Base-by-base conservation (phyloP, 1,140 invertebrate genomes). In the Drepana arcuata region DNA sequence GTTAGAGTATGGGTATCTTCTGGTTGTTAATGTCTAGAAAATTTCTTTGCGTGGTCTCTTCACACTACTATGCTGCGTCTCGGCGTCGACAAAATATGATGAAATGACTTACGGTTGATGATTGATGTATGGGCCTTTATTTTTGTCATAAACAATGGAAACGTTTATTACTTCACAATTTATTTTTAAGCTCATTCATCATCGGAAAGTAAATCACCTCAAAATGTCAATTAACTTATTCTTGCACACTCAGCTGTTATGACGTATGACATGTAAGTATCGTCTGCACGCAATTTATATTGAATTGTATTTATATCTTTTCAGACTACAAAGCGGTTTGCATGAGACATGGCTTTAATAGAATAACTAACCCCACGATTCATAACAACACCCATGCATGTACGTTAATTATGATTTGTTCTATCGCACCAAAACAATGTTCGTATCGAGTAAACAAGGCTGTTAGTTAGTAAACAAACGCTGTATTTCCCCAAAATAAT, bases 261-360 rank as follows among this genome's bases (percentile, higher is more conserved):
- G n/a, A n/a, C n/a, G n/a, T n/a, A n/a, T n/a, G n/a, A n/a, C 9
- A 12, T 9, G 32, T 13, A 24, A 14, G 18, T 14, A 34, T 34
- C 25, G 2, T 26, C 12, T 55, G 64, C 58, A 70, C 65, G 64
- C 48, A 33, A 47, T 49, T 62, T 49, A 61, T 63, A 65, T 47
- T 61, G 54, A 34, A 41, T 45, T 48, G 34, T 64, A 41, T 65
- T 64, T 61, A 53, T 64, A 60, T 54, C 47, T 68, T 75, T 78
- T 43, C 79, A 82, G 73, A 66, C 47, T 64, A 57, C 64, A 72
- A 61, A 62, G 54, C 60, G 49, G 54, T 48, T 69, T 60, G 67
- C 68, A 77, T 71, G 73, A 63, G 67, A 65, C 62, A 80, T 62
- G 62, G 65, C 57, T 72, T 70, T 45, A 48, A 63, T 69, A 79